These are phyloP conservation scores for Pollenia labialis DNA, from an alignment of 2,888 invertebrate species.

Conservation along the genomic window DNA sequence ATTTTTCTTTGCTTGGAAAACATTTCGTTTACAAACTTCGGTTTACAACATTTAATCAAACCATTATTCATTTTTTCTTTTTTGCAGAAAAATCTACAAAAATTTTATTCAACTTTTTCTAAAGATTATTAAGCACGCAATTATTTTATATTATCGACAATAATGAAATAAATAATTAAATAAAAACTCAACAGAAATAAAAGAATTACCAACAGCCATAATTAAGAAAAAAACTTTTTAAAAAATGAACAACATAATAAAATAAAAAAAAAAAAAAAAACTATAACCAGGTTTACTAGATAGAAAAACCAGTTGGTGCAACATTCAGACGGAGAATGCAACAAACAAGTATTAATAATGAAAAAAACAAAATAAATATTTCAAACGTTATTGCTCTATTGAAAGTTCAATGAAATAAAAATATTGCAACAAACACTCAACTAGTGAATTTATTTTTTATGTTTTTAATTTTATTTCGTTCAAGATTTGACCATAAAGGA, in stretches of 20 bases:
- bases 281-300: conserved; percentile 52
- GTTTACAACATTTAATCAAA: neutral
- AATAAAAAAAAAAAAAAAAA: neutral
- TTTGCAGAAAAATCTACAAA: neutral
- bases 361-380: conserved; percentile 3
- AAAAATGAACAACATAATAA: neutral
- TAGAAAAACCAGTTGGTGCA: conserved; percentile 61
- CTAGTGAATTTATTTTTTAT: conserved; percentile 26
- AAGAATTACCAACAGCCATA: conserved; percentile 15
- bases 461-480: neutral
- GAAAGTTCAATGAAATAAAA: conserved; percentile 70
- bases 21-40: too few relatives aligned
- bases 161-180: conserved; percentile 45
- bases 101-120: conserved; percentile 21
- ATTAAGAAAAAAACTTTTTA: conserved; percentile 32
- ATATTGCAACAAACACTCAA: conserved; percentile 30
- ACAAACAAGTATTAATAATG: neutral
- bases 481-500: conserved; percentile 60
- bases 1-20: too few relatives aligned
- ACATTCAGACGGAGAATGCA: conserved; percentile 15
- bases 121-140: conserved; percentile 65
- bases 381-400: conserved; percentile 63
- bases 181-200: neutral
- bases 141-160: conserved; percentile 51
- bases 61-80: neutral